Evolutionary conservation across 2,888 invertebrate genomes (phyloP).

Genomic region (Mythimna impura): DNA sequence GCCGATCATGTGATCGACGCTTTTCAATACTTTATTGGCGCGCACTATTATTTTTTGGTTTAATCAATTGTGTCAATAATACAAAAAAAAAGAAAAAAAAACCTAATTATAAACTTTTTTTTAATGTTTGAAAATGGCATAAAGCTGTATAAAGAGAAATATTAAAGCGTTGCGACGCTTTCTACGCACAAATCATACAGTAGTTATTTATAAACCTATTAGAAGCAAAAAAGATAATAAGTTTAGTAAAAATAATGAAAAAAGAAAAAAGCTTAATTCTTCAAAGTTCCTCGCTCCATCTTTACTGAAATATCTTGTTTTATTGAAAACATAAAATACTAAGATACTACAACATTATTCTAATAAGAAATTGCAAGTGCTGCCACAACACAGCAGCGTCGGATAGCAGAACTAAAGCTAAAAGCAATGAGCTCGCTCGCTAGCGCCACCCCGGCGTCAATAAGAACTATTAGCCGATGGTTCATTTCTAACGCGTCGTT

Average conservation of each 20-base stretch:
- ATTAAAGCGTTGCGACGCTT: not conserved
- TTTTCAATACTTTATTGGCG: slow-evolving; percentile 82
- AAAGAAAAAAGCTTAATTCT: not conserved
- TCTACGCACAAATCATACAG: not conserved
- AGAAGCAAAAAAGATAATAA: not conserved
- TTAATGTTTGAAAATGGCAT: not conserved
- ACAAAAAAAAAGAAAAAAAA: slow-evolving; percentile 37
- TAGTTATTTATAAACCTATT: not conserved
- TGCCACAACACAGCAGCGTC: slow-evolving; percentile 80
- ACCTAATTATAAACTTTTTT: slow-evolving; percentile 36
- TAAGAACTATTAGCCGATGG: slow-evolving; percentile 81
- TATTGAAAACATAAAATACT: not conserved
- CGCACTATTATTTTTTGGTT: slow-evolving; percentile 68
- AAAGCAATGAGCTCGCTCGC: slow-evolving; percentile 62
- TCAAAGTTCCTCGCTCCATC: not conserved
- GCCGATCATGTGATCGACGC: slow-evolving; percentile 88
- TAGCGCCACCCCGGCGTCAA: slow-evolving; percentile 78
- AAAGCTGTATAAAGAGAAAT: not conserved
- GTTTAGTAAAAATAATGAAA: not conserved
- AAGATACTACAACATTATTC: slow-evolving; percentile 38
- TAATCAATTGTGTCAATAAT: slow-evolving; percentile 9
- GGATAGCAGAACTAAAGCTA: slow-evolving; percentile 85
- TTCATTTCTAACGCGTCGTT: slow-evolving; percentile 83
- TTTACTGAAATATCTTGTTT: no score
- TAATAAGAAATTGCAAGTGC: slow-evolving; percentile 71